Base-by-base conservation (phyloP, 2,797 vertebrate genomes). In the Sebastes itinus region DNA sequence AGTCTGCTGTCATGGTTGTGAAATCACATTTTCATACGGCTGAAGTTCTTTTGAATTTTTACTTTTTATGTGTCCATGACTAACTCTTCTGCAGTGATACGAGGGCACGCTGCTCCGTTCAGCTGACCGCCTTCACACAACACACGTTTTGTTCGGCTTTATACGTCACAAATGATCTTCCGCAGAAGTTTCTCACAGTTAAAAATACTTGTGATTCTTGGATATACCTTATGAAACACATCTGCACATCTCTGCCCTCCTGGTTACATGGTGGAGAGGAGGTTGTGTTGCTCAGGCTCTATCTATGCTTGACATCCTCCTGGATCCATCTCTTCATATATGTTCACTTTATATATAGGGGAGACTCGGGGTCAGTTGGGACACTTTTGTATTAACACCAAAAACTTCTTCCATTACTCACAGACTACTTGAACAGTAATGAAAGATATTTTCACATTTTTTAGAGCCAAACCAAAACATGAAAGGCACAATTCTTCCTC, bases 101-200 rank as follows among this genome's bases (percentile, higher is more conserved):
- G 5, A 46, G 67, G 71, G 16, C 72, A 56, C 14, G 77, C 66
- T 52, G 69, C 82, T 72, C 42, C 1, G 25, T 82, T 91, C 92
- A 93, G 88, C 90, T 93, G 92, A 91, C 65, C 64, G 16, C 78
- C 13, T 33, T 68, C 80, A 81, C 9, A 90, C 86, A 92, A 91
- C 74, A 32, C 83, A 23, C 4, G 33, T 81, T 88, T 83, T 93
- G 87, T 92, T 89, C 27, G 9, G 23, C 55, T 83, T 83, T 1
- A 16, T 30, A 73, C 82, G 77, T 89, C 90, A 91, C 61, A 70
- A 27, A 32, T 71, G 62, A 59, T 28, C 42, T 9, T 62, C 38
- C 16, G 2, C 71, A 6, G 38, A 66, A 35, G 58, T 88, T 89
- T 86, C 76, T 77, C 79, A 77, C 82, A 84, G 80, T 72, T 54